Conservation (phyloP, 2,888 invertebrate genomes). For the Graphium colonna region DNA sequence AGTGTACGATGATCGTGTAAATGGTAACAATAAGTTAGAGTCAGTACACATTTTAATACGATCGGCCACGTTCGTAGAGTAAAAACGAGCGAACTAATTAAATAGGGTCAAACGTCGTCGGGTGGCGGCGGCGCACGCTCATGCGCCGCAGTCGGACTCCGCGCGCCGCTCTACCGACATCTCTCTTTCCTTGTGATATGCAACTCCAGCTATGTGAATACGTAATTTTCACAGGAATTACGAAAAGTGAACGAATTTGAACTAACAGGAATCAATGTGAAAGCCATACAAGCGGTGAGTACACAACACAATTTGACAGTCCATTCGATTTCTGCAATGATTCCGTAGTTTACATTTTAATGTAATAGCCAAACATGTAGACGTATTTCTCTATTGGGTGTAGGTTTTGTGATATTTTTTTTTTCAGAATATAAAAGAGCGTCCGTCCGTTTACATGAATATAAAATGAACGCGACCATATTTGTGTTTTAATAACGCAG, state of each 20-base stretch:
- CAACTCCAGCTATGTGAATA: slow-evolving; percentile 13
- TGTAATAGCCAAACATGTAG: no score
- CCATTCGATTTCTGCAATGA: not conserved
- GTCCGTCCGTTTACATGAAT: not conserved
- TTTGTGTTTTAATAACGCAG: slow-evolving; percentile 10
- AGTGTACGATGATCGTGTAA: slow-evolving; percentile 45
- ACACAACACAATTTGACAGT: no score
- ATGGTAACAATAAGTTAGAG: slow-evolving; percentile 70
- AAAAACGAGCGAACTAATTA: slow-evolving; percentile 78
- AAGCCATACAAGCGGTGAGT: slow-evolving; percentile 15
- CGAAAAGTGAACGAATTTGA: slow-evolving; percentile 9
- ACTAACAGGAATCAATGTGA: slow-evolving; percentile 7
- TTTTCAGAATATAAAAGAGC: not conserved
- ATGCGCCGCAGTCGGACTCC: slow-evolving; percentile 47
- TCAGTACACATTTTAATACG: slow-evolving; percentile 71
- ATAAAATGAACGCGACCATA: not conserved
- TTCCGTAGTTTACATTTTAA: no score
- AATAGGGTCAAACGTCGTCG: slow-evolving; percentile 77
- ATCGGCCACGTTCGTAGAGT: slow-evolving; percentile 70
- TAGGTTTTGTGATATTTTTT: not conserved
- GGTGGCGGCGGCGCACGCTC: slow-evolving; percentile 30
- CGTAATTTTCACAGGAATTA: not conserved
- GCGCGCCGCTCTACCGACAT: slow-evolving; percentile 43
- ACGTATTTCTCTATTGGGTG: not conserved
- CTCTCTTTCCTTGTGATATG: slow-evolving; percentile 27